Evolutionary conservation across 2,113 vertebrate species (phyloP).

Genomic region (Podarcis cretensis): DNA sequence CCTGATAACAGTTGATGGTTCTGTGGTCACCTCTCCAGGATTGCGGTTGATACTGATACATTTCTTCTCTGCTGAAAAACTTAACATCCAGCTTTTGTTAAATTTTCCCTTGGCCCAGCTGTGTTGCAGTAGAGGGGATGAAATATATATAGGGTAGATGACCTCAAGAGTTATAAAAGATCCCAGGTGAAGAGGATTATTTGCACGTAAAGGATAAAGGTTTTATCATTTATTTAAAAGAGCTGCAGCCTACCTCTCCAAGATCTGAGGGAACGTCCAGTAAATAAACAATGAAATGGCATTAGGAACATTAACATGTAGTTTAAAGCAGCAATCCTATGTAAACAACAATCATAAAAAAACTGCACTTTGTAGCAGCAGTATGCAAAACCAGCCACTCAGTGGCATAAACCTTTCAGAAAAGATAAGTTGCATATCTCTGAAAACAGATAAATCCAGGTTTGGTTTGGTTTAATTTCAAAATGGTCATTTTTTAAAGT

Average conservation of each 20-base stretch:
- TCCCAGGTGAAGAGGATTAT: neutral
- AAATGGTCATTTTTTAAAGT: too few species aligned
- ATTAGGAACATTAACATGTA: neutral
- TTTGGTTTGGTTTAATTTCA: too few species aligned
- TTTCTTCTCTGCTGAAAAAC: neutral
- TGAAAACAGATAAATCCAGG: neutral
- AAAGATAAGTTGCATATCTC: too few species aligned
- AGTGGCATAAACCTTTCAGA: too few species aligned
- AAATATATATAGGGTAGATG: neutral
- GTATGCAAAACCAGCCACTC: neutral
- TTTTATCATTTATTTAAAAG: neutral
- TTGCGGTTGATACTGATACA: slow-evolving; percentile 23
- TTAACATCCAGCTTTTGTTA: slow-evolving; percentile 6
- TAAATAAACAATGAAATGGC: neutral
- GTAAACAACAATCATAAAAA: neutral
- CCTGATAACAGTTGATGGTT: slow-evolving; percentile 30
- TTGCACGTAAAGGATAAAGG: too few species aligned
- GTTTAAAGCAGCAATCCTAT: neutral
- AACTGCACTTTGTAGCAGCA: neutral
- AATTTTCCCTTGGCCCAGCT: neutral
- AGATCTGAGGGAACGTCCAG: neutral
- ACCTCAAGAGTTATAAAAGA: neutral
- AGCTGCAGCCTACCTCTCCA: neutral
- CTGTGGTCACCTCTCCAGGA: slow-evolving; percentile 30
- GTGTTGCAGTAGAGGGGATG: neutral